Evolutionary conservation across 2,888 invertebrate genomes (phyloP).

Genomic region (Tiliacea aurago): DNA sequence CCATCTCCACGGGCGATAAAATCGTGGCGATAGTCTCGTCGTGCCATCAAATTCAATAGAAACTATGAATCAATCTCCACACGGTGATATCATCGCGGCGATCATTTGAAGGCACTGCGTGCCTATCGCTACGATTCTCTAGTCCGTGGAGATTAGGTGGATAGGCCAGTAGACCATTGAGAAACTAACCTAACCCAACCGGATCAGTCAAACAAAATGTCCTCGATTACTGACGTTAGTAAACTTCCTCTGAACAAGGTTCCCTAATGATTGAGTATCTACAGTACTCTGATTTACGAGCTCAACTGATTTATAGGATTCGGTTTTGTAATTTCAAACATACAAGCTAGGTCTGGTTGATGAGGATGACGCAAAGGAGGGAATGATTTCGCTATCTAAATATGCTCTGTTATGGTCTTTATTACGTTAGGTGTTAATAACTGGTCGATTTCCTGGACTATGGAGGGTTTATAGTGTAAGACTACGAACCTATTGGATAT

Average conservation of each 20-base stretch:
- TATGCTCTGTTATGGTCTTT: background rate
- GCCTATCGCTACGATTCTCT: too few species aligned
- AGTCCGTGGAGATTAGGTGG: background rate
- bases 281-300: conserved; percentile 29
- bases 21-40: too few species aligned
- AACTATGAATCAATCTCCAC: too few species aligned
- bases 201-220: conserved; percentile 13
- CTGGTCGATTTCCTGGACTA: background rate
- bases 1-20: too few species aligned
- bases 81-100: too few species aligned
- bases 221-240: conserved; percentile 30
- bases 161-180: background rate
- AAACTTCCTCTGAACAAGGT: conserved; percentile 45
- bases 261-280: background rate
- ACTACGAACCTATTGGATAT: background rate
- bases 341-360: conserved; percentile 8
- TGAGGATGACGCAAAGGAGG: conserved; percentile 1
- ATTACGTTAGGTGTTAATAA: too few species aligned
- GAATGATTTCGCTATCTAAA: background rate
- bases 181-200: conserved; percentile 34
- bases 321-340: conserved; percentile 17
- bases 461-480: background rate
- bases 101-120: too few species aligned
- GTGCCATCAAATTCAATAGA: too few species aligned
- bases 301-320: conserved; percentile 20